Evolutionary conservation across 1,140 invertebrate species (phyloP), one percentile per base, ranked within the genome.

Genomic region (Vollenhovia emeryi): DNA sequence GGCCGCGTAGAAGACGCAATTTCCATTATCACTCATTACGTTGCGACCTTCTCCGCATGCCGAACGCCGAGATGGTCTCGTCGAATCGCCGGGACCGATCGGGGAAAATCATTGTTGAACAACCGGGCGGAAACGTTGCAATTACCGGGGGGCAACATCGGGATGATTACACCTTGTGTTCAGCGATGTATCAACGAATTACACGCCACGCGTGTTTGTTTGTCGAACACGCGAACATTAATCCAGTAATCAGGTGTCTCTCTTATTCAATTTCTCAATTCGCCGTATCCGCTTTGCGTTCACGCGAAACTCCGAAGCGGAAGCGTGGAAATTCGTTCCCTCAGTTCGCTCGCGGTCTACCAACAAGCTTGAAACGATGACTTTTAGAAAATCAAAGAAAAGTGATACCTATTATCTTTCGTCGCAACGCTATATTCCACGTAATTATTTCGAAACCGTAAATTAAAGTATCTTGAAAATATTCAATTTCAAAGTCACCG

Each of bases 161-260:
- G 43, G 60, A 85, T 88, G 86, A 88, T 88, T 88, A 85, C 82
- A 88, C 79, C 87, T 88, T 87, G 80, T 71, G 52, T 52, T 73
- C 78, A 57, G 52, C 69, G 83, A 83, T 80, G 57, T 71, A 82
- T 82, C 84, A 57, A 83, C 43, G 84, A 71, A 86, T 64, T 86
- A 73, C 57, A 64, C 48, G 50, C 66, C 45, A 71, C 78, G 55
- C 57, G 57, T 85, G 45, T 80, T 85, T 84, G 80, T 64, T 76
- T 82, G 78, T 43, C 36, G 78, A 59, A 82, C 50, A 71, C n/a
- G 78, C 66, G 66, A 82, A 59, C 68, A 82, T 82, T 82, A 82
- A 45, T 80, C 50, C 64, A 71, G 43, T 80, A 80, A 80, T 71
- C 78, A 21, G 30, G 21, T 68, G 64, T 71, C 50, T 57, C 36